Conservation (phyloP, 2,113 vertebrate genomes). For the Serilophus lunatus region DNA sequence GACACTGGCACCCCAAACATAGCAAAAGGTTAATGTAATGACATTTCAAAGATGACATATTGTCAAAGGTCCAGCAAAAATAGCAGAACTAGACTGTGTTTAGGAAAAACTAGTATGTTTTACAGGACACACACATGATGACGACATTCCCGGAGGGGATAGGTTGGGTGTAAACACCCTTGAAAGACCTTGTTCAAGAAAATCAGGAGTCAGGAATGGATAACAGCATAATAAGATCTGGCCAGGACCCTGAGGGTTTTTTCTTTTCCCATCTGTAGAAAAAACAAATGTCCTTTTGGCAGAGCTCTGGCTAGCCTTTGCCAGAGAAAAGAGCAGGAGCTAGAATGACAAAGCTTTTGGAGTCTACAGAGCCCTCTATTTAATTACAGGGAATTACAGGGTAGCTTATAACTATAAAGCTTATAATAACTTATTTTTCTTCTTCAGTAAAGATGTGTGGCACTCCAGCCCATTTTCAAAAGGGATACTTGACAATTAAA, state of each 20-base stretch:
- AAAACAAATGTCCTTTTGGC: background rate
- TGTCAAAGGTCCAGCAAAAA: conserved; percentile 51
- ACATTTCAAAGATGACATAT: conserved; percentile 42
- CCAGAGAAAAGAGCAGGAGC: background rate
- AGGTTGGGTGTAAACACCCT: conserved; percentile 8
- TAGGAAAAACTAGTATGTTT: background rate
- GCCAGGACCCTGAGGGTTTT: conserved; percentile 2
- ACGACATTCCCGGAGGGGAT: background rate
- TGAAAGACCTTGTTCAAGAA: conserved; percentile 47
- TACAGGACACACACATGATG: background rate
- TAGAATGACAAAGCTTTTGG: background rate
- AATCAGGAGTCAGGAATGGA: background rate
- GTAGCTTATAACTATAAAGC: background rate
- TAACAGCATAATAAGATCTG: background rate
- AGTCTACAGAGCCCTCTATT: background rate
- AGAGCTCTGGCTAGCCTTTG: background rate
- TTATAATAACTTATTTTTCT: background rate
- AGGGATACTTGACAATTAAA: background rate
- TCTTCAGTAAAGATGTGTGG: background rate
- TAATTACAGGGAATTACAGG: background rate
- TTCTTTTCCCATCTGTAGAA: background rate
- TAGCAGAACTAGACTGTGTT: background rate
- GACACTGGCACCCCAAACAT: conserved; percentile 41
- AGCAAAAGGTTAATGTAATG: conserved; percentile 28
- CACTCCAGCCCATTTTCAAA: background rate